These are phyloP conservation scores for Epinotia brunnichana DNA, from an alignment of 2,888 invertebrate species.

Conservation along the genomic window DNA sequence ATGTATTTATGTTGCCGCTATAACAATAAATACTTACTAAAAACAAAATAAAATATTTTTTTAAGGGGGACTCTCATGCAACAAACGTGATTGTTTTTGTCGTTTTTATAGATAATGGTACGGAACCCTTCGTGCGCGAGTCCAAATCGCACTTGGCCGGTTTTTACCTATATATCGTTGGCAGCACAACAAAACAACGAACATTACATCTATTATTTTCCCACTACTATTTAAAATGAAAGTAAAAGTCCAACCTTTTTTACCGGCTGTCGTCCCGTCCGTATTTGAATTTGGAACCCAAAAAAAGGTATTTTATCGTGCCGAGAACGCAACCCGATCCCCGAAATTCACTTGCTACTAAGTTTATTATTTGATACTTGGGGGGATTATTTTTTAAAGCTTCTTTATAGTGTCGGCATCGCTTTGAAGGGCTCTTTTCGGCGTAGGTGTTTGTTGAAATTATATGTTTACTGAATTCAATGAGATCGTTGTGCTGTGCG, in stretches of 20 bases:
- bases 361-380: conserved; percentile 83
- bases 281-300: conserved; percentile 76
- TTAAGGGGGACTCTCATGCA: no score
- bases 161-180: neutral
- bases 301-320: conserved; percentile 67
- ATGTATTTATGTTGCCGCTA: no score
- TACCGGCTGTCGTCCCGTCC: conserved; percentile 75
- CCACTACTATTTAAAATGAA: conserved; percentile 54
- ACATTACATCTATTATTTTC: conserved; percentile 4
- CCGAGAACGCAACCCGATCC: conserved; percentile 76
- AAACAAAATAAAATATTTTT: no score
- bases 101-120: no score
- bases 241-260: conserved; percentile 71
- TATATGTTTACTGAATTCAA: conserved; percentile 56
- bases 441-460: conserved; percentile 68
- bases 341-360: conserved; percentile 83
- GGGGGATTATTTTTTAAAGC: conserved; percentile 72
- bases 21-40: no score
- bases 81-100: no score
- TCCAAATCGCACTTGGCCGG: no score
- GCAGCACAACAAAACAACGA: neutral
- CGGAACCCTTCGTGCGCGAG: no score
- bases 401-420: conserved; percentile 69
- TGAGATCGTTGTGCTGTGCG: conserved; percentile 37
- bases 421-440: conserved; percentile 70